Evolutionary conservation across 53 echinoderm and acorn worm species (phyloP).

Genomic region (Zoroaster sp.): DNA sequence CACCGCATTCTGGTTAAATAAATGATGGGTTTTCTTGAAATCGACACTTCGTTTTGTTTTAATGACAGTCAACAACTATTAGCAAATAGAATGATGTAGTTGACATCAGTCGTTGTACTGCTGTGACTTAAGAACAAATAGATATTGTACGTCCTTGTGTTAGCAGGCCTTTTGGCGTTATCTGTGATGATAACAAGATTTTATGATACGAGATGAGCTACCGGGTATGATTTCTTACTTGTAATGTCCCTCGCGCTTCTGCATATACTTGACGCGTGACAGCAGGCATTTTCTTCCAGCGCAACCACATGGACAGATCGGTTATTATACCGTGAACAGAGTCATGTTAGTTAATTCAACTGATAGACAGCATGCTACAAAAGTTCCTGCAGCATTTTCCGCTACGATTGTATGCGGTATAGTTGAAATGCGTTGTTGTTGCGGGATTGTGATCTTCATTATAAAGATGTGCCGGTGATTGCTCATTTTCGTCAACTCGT

Average conservation of each 20-base stretch:
- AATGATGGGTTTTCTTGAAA: neutral
- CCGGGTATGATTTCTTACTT: no score
- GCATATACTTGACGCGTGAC: no score
- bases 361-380: no score
- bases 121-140: conserved; percentile 8
- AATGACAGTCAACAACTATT: neutral
- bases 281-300: no score
- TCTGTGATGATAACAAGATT: conserved; percentile 6
- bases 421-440: no score
- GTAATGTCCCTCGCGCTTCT: no score
- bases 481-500: neutral
- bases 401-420: neutral
- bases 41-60: neutral
- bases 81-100: neutral
- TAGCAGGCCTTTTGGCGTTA: neutral
- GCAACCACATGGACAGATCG: no score
- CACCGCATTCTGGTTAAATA: neutral
- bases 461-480: neutral
- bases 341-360: no score
- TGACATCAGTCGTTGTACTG: neutral
- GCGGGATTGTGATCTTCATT: neutral
- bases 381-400: neutral
- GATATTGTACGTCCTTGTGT: neutral
- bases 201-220: neutral
- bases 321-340: neutral